Evolutionary conservation across 2,113 vertebrate species (phyloP), one percentile per base, ranked within the genome.

Genomic region (Actenoides hombroni): DNA sequence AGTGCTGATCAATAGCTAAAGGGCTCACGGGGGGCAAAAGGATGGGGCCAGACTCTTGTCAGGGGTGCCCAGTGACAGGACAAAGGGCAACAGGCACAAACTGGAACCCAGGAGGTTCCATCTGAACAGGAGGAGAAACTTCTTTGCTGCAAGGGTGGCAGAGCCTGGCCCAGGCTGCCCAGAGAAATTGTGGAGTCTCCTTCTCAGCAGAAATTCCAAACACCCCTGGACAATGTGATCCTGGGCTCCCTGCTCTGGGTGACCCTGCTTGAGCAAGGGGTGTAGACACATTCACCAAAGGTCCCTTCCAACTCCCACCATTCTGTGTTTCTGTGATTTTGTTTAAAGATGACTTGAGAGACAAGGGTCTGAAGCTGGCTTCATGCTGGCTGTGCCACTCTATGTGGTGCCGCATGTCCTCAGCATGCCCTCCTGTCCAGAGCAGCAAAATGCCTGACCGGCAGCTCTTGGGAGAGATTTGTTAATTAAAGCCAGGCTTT

Each of bases 401-500:
- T 56, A 20, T 2, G 37, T 1, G 1, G 51, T 59, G 48, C 53
- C 0, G 35, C 77, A 61, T 74, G 93, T 65, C 93, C 93, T 80
- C 90, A 13, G 40, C 1, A 0, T 74, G 81, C 81, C 81, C 83
- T 90, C 79, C 54, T 10, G n/a, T 1, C 77, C 76, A 42, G 15
- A 82, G 88, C 90, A 70, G 90, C 88, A 71, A 92, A 96, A 46
- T 40, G 88, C 84, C 94, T 11, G 46, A 76, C 51, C 6, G 1
- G 67, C 5, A 0, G 85, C 57, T 87, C 88, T 33, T 1, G 3
- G 85, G 80, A 8, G 57, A 82, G 92, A 95, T 96, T 95, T 96
- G 83, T 97, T 96, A 96, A 96, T 97, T 97, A 95, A 97, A 94
- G 68, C 59, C 61, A 33, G 88, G 76, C 31, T 86, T 87, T 71